phyloP scores from a whole-genome alignment of 2,113 vertebrate species.

The Emberiza fucata region DNA sequence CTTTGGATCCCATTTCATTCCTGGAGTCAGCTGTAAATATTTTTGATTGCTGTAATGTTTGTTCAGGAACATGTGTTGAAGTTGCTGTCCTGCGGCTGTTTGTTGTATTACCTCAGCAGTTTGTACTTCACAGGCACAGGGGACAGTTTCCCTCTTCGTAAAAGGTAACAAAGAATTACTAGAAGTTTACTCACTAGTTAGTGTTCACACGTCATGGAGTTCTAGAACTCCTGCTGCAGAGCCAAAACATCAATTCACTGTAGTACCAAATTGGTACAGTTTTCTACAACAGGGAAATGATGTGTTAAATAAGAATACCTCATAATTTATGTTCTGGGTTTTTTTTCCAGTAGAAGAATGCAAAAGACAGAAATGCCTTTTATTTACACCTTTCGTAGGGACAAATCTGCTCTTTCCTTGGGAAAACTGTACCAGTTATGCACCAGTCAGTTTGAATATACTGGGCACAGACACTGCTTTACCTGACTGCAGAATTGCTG shows the following conservation, averaged over 20 bases:
- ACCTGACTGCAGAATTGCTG: not conserved
- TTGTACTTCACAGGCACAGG: not conserved
- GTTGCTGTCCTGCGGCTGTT: not conserved
- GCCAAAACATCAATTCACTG: not conserved
- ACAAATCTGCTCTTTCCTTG: not conserved
- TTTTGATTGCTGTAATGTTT: conserved; percentile 1
- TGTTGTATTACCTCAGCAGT: conserved; percentile 2
- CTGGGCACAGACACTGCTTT: not conserved
- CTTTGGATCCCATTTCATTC: not conserved
- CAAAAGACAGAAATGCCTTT: not conserved
- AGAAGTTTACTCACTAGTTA: not conserved
- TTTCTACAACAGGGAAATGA: not conserved
- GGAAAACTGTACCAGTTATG: not conserved
- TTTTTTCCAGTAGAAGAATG: not conserved
- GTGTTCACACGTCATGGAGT: not conserved
- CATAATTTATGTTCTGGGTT: not conserved
- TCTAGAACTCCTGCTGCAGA: not conserved
- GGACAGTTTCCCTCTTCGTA: not conserved
- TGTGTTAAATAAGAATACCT: not conserved
- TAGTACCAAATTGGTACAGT: not conserved
- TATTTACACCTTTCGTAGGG: not conserved
- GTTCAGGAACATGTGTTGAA: not conserved
- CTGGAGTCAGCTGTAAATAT: conserved; percentile 23
- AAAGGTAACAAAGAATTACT: not conserved
- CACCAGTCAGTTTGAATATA: not conserved